phyloP scores from a whole-genome alignment of 2,797 vertebrate genomes.

The Diceros bicornis region DNA sequence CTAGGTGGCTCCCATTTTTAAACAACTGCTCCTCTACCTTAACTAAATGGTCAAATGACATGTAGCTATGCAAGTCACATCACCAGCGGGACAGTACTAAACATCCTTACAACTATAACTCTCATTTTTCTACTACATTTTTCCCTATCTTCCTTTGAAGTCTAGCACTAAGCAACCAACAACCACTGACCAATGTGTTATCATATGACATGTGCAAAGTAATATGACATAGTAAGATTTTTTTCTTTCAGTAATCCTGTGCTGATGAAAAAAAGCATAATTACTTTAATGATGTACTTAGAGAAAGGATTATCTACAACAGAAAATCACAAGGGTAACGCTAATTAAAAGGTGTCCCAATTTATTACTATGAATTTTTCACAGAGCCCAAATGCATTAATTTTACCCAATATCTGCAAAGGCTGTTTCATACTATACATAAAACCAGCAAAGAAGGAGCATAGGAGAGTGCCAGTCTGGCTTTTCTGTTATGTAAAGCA shows the following conservation, averaged over 20 bases:
- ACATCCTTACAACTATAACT: conserved; percentile 88
- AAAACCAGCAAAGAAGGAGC: conserved; percentile 6
- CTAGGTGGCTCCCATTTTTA: conserved; percentile 49
- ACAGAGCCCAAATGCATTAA: background rate
- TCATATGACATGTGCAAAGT: conserved; percentile 75
- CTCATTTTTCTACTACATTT: conserved; percentile 91
- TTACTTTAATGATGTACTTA: conserved; percentile 80
- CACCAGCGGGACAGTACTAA: background rate
- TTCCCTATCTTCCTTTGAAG: conserved; percentile 90
- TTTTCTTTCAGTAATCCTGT: conserved; percentile 86
- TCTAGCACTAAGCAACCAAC: conserved; percentile 86
- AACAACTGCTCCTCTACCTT: background rate
- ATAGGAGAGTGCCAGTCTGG: background rate
- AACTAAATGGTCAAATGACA: background rate
- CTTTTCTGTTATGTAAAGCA: conserved; percentile 32
- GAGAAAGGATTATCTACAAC: conserved; percentile 70
- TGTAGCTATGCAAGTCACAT: background rate
- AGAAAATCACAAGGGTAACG: conserved; percentile 58
- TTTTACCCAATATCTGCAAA: conserved; percentile 34
- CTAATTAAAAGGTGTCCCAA: conserved; percentile 66
- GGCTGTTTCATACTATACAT: background rate
- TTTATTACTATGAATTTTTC: conserved; percentile 51
- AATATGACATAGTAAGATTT: conserved; percentile 76
- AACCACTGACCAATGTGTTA: conserved; percentile 86
- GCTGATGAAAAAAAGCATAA: conserved; percentile 75